Conservation (phyloP, 2,797 vertebrate species). For the Phylloscopus collybita region DNA sequence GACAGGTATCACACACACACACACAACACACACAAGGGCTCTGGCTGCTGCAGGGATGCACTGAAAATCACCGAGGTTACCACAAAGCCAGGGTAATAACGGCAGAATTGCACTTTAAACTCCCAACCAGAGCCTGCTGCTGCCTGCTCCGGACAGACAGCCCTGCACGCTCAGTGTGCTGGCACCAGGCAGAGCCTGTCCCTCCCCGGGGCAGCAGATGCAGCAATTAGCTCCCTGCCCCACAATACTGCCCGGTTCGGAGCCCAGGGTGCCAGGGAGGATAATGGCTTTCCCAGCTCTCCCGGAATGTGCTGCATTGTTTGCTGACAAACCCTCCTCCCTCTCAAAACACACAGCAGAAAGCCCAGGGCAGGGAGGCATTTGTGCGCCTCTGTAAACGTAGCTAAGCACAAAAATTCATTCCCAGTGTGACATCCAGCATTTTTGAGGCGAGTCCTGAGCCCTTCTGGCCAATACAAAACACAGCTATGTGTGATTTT, state of each 20-base stretch:
- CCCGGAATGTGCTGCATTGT: background rate
- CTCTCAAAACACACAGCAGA: background rate
- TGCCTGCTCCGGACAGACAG: background rate
- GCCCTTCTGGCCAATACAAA: background rate
- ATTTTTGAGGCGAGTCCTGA: background rate
- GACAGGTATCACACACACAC: background rate
- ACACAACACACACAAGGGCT: background rate
- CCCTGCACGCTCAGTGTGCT: rapidly evolving
- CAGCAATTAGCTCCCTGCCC: conserved; percentile 42
- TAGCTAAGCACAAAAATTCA: background rate
- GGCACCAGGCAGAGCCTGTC: background rate
- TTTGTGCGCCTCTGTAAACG: background rate
- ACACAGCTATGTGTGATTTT: background rate
- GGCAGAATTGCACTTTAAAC: background rate
- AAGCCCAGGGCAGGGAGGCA: conserved; percentile 16
- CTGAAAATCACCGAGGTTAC: background rate
- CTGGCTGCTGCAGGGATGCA: rapidly evolving
- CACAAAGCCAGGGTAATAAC: background rate
- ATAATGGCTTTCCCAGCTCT: conserved; percentile 26
- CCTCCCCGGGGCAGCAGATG: conserved; percentile 32
- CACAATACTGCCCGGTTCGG: background rate
- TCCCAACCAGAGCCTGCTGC: background rate
- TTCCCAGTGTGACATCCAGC: background rate
- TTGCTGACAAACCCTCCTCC: conserved; percentile 32
- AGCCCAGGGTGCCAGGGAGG: conserved; percentile 5